A percentile compares a stretch with the other conserved stretches of the same genome.
Conservation (phyloP, 1,140 invertebrate species). For the Drosophila biarmipes region DNA sequence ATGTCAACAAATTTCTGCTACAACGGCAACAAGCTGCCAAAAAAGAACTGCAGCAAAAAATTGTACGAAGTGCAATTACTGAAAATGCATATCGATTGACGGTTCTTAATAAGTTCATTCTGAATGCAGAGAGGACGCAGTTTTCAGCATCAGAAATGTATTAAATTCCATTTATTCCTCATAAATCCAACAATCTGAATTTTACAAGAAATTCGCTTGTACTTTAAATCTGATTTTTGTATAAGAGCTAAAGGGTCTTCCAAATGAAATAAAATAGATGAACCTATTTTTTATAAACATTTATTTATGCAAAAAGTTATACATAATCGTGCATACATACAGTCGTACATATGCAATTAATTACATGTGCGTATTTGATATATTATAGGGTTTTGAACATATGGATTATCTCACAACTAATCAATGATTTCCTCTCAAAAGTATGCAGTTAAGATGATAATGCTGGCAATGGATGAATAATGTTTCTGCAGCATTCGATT, state of each 20-base stretch:
- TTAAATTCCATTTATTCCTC: not conserved
- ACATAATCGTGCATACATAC: slow-evolving; percentile 42
- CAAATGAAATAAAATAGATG: too few relatives aligned
- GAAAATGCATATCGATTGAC: not conserved
- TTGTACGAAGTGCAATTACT: not conserved
- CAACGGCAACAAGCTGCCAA: not conserved
- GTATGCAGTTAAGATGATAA: slow-evolving; percentile 28
- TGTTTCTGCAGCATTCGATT: slow-evolving; percentile 51
- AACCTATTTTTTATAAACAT: slow-evolving; percentile 67
- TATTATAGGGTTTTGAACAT: slow-evolving; percentile 41
- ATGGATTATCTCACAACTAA: slow-evolving; percentile 42
- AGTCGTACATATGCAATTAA: slow-evolving; percentile 24
- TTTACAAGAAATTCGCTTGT: not conserved
- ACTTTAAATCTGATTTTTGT: not conserved
- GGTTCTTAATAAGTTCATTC: not conserved
- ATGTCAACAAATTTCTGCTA: not conserved
- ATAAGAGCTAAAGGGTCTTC: not conserved
- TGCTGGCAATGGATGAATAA: slow-evolving; percentile 49
- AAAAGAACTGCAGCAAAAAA: not conserved
- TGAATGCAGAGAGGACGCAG: not conserved
- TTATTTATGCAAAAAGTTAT: slow-evolving; percentile 77
- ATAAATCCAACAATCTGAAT: not conserved
- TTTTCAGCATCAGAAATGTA: not conserved
- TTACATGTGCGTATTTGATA: slow-evolving; percentile 28
- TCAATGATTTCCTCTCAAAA: slow-evolving; percentile 33